Evolutionary conservation across 2,797 vertebrate genomes (phyloP).

Genomic region (Holocentrus rufus): DNA sequence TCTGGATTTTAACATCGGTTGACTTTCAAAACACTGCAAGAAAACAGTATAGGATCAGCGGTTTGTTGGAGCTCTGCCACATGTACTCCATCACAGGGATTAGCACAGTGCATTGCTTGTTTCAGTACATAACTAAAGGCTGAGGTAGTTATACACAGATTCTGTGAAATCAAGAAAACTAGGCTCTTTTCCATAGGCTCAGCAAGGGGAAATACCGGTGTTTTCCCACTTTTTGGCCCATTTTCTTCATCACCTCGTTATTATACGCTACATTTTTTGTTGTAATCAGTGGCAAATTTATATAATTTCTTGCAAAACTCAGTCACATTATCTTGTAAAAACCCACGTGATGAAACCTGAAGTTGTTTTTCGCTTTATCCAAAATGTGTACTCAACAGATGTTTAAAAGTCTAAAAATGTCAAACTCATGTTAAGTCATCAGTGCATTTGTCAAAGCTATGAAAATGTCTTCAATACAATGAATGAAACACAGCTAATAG

Average conservation of each 20-base stretch:
- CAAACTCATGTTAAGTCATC: not conserved
- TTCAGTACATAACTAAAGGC: constrained; percentile 75
- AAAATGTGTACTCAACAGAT: not conserved
- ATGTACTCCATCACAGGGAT: constrained; percentile 64
- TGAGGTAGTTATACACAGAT: constrained; percentile 68
- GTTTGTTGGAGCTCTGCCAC: constrained; percentile 67
- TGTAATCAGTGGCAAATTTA: constrained; percentile 13
- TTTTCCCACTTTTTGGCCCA: constrained; percentile 29
- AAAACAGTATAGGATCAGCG: constrained; percentile 50
- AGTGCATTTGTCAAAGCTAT: constrained; percentile 7
- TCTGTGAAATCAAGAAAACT: constrained; percentile 45
- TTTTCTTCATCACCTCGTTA: constrained; percentile 16
- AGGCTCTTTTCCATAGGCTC: constrained; percentile 52
- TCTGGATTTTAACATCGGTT: constrained; percentile 47
- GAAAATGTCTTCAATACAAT: not conserved
- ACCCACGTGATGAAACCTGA: too few species aligned
- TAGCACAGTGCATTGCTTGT: constrained; percentile 47
- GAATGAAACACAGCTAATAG: constrained; percentile 22
- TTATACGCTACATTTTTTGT: constrained; percentile 20
- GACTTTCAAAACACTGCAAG: constrained; percentile 58
- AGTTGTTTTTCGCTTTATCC: too few species aligned
- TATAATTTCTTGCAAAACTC: constrained; percentile 18
- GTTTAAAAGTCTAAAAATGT: constrained; percentile 6
- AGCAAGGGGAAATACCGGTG: constrained; percentile 42
- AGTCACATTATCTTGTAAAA: constrained; percentile 1